Evolutionary conservation across 2,797 vertebrate genomes (phyloP), one percentile per base, ranked within the genome.

Genomic region (Jordanella pulchra): DNA sequence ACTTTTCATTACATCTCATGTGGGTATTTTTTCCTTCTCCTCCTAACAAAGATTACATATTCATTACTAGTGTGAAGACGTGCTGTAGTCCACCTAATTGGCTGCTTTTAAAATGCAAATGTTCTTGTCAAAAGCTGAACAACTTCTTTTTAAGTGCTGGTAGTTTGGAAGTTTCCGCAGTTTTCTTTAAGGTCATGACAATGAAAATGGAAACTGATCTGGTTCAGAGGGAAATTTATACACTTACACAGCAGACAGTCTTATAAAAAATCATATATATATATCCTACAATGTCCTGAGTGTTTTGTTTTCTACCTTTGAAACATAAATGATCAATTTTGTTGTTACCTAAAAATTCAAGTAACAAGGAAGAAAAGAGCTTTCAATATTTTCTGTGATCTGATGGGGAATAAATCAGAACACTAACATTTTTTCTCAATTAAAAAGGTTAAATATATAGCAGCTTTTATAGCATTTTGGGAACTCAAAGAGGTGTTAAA

Each of bases 81-180:
- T 27, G 15, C 23, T 50, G 23, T 7, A 17, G 7, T 53, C 47
- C 3, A 18, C 6, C 28, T 42, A 50, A 56, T 39, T 39, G 10
- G 63, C 7, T 47, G 28, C 23, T 53, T 69, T 61, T 65, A 21
- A 72, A 79, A 79, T 79, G 42, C 39, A 67, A 76, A 80, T 56
- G 3, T 50, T 4, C 13, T 27, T 7, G 7, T 51, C 73, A 32
- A 67, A 65, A 42, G 25, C 1, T 1, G 0, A 28, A 21, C n/a
- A 42, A 60, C 65, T 61, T 9, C 21, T 65, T 21, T 58, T 30
- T 56, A 67, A 79, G 54, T 65, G 14, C 50, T 1, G 3, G 25
- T 0, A 27, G 15, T 58, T 9, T 56, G 58, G 68, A 56, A 66
- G 39, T 18, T 63, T 18, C 11, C 1, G 28, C 50, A 64, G 30